Evolutionary conservation across 1,140 invertebrate genomes (phyloP), one percentile per base, ranked within the genome.

Genomic region (Sminthurinus signatus): DNA sequence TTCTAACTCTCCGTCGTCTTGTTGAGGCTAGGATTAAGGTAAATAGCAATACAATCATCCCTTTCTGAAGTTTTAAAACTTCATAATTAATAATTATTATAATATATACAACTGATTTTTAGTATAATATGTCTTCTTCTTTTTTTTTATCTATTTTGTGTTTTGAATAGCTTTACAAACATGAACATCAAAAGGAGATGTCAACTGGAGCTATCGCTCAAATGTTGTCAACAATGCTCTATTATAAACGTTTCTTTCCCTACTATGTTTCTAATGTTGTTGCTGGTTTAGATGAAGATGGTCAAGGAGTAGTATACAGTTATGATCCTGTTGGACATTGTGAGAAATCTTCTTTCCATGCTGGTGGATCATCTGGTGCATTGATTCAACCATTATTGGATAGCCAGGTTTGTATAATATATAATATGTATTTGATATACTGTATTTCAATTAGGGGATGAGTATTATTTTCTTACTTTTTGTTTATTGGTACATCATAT

Each of bases 241-340:
- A 99, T 75, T 89, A 94, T 73, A 93, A 93, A 72, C 83, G 97
- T 65, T 99, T 99, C 76, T 99, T 99, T 77, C 97, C 97, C 0
- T 99, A 98, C 75, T 99, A 99, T 76, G 88, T 97, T 12, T 89
- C 89, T 31, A 98, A 96, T 75, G 86, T 99, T 31, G 78, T 99
- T 56, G 95, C 91, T 68, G 97, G 97, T 0, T 75, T 92, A 19
- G 88, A 91, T 76, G 80, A 81, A 72, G 82, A 89, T 73, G 64
- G 64, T 23, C 51, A 65, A 14, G 96, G 96, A 1, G 88, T 86
- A 73, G 87, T 98, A 2, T 98, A 88, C 79, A 91, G 88, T 73
- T 99, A 97, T 77, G 96, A 99, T 79, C 95, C 96, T 0, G 89
- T 99, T 68, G 97, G 97, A 2, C 91, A 96, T 72, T 90, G 86